These are phyloP conservation scores for Dendrolimus kikuchii DNA, from an alignment of 1,140 invertebrate species.

Conservation along the genomic window DNA sequence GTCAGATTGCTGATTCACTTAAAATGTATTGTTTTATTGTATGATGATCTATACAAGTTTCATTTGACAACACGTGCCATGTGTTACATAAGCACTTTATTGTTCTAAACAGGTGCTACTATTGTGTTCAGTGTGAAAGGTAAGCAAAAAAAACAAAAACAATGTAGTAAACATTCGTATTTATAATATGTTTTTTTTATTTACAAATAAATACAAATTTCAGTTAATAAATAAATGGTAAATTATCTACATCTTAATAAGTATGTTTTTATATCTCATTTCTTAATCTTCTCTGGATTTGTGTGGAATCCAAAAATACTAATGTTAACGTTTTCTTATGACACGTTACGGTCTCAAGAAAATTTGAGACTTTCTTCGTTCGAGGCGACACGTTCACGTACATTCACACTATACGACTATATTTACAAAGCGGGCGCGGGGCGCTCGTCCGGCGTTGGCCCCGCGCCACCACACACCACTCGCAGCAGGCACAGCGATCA, in stretches of 20 bases:
- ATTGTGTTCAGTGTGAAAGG: conserved; percentile 7
- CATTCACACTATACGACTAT: conserved; percentile 67
- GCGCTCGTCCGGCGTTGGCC: conserved; percentile 45
- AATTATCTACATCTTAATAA: conserved; percentile 73
- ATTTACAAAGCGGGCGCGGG: conserved; percentile 57
- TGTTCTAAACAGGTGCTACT: background rate
- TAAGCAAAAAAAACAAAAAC: conserved; percentile 56
- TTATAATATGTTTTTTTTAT: conserved; percentile 73
- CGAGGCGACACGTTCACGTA: conserved; percentile 69
- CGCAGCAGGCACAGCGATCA: conserved; percentile 37
- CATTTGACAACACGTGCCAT: too few relatives aligned
- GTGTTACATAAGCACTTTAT: too few relatives aligned
- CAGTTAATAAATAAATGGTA: conserved; percentile 73
- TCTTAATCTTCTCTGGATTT: conserved; percentile 69
- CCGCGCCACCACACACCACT: conserved; percentile 47
- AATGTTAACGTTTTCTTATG: conserved; percentile 70
- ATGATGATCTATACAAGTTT: too few relatives aligned
- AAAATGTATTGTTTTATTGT: too few relatives aligned
- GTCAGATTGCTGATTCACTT: too few relatives aligned
- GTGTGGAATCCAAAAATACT: conserved; percentile 67
- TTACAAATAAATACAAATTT: conserved; percentile 72
- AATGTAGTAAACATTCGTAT: conserved; percentile 72
- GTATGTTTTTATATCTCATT: conserved; percentile 70
- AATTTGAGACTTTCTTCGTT: conserved; percentile 70
- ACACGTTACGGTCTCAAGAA: conserved; percentile 71